These are phyloP conservation scores for Campodea augens DNA, from an alignment of 1,140 invertebrate species.

Conservation along the genomic window DNA sequence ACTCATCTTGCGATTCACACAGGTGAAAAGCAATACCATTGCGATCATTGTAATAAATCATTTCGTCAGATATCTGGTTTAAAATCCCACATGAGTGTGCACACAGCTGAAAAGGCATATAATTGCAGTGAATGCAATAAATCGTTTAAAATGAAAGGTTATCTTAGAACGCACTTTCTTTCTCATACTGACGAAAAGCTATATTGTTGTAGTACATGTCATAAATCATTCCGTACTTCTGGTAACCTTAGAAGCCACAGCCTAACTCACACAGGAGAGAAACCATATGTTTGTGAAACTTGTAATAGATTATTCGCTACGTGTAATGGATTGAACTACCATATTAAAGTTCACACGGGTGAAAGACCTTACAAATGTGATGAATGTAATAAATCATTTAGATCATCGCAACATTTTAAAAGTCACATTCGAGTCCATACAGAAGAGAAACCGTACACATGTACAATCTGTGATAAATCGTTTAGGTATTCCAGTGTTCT, in stretches of 20 bases:
- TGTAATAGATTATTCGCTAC: constrained; percentile 10
- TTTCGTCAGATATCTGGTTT: neutral
- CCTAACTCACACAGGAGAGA: constrained; percentile 9
- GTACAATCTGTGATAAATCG: neutral
- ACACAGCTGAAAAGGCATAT: too few species aligned
- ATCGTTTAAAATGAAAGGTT: neutral
- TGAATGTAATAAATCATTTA: constrained; percentile 5
- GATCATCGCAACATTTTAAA: neutral
- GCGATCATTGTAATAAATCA: neutral
- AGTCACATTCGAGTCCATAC: constrained; percentile 3
- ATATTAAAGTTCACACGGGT: constrained; percentile 10
- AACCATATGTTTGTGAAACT: constrained; percentile 10
- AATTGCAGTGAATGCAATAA: too few species aligned
- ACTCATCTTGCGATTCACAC: neutral
- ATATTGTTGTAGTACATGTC: constrained; percentile 5
- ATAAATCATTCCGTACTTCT: constrained; percentile 4
- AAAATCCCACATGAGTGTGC: too few species aligned
- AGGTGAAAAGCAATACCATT: neutral
- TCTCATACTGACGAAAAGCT: constrained; percentile 6
- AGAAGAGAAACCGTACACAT: constrained; percentile 1
- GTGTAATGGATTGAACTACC: constrained; percentile 5
- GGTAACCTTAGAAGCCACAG: constrained; percentile 7
- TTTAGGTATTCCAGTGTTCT: neutral
- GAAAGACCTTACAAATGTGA: constrained; percentile 11
- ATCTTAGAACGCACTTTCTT: neutral